Base-by-base conservation (phyloP, 2,888 invertebrate species). In the Parnassius smintheus region DNA sequence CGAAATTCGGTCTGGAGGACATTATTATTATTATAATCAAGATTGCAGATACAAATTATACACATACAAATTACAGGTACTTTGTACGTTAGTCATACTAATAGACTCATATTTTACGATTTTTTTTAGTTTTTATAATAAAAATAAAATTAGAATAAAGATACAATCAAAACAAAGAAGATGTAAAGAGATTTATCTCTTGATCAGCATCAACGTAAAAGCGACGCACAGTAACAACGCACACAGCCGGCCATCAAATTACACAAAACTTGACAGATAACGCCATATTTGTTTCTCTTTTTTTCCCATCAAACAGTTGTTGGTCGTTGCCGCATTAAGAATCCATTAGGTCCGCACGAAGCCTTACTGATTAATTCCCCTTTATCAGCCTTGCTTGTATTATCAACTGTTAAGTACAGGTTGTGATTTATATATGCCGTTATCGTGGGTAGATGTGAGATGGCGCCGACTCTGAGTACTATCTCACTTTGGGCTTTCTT, bases 331-430 rank as follows among this genome's bases (percentile, higher is more conserved):
- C 73, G 75, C 82, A 83, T 83, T 85, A 82, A 80, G 80, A 80
- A 76, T 80, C 85, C 85, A 85, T 85, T 85, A 85, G 77, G 68
- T 66, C 66, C 69, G 18, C 55, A 54, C 57, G 62, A 58, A 55
- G 49, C 44, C 63, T 55, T 49, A 41, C 63, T 64, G 67, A 67
- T 75, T 76, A 76, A 76, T 75, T 72, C 68, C 57, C 63, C 71
- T 61, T 75, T 75, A 75, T 76, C 75, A 74, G 57, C 61, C 61
- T 66, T 61, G 53, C 65, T 63, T 64, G 58, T 63, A 63, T 72
- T 75, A 75, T 75, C 75, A 71, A 69, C 55, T 62, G 67, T 67
- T 72, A 73, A 74, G 75, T 72, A 73, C 71, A 56, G 57, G 62
- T 58, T 65, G 75, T 79, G 79, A 79, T 79, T 79, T 79, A 79